Base-by-base conservation (phyloP, 2,888 invertebrate species). In the Chrysotoxum bicinctum region DNA sequence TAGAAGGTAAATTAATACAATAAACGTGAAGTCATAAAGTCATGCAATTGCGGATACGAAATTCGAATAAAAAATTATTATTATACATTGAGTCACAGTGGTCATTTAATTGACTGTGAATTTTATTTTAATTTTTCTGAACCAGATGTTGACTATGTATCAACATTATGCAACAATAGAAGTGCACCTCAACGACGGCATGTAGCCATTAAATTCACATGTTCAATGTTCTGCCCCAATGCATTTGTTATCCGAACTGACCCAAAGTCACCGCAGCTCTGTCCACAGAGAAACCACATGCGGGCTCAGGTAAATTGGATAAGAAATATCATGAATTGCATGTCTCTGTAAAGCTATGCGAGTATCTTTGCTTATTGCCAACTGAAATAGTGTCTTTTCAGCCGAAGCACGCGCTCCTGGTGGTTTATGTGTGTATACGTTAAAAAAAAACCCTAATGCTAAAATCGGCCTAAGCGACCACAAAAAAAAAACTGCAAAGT, bases 161-260 rank as follows among this genome's bases (percentile, higher is more conserved):
- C 16, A 64, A 19, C 2, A 62, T 64, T 74, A 74, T 64, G 62
- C 62, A 74, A 74, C 43, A 26, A 62, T 54, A 62, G 52, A 74
- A 64, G 62, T 73, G 26, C 37, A 32, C 64, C 48, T 64, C 48
- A 64, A 64, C 64, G 64, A 45, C 48, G 48, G 7, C 64, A 48
- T 10, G 26, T 21, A 64, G 14, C 12, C 19, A 64, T 48, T 48
- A 45, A 64, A 64, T 30, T 64, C 64, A 64, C 52, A 68, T 48
- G 68, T 68, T 58, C 52, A 30, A 40, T 37, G 78, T 72, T 78
- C 78, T 78, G 78, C 64, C 37, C 30, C 37, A 72, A 30, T 78
- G 62, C 45, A 56, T 68, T 75, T 68, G 9, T 21, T 43, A 30
- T 74, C 14, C 21, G 40, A 73, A 54, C 40, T 74, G 64, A 74